Evolutionary conservation across 2,797 vertebrate genomes (phyloP).

Genomic region (Propithecus perrieri): DNA sequence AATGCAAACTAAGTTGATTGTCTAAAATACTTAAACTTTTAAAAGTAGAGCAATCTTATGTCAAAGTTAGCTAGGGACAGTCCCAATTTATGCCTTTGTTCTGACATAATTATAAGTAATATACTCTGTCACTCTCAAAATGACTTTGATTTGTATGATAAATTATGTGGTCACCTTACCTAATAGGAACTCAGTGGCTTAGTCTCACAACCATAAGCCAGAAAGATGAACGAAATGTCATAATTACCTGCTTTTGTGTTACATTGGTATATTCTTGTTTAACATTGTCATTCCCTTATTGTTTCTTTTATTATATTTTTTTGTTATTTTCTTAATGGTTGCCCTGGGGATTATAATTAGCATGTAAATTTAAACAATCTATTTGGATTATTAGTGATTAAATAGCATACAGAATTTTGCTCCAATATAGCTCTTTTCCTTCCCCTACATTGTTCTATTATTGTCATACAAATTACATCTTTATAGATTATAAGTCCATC

Average conservation of each 20-base stretch:
- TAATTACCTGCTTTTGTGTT: conserved; percentile 1
- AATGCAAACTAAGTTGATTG: not conserved
- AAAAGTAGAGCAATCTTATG: not conserved
- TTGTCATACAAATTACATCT: not conserved
- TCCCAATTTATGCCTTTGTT: not conserved
- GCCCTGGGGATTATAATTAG: not conserved
- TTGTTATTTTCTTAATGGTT: not conserved
- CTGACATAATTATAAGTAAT: not conserved
- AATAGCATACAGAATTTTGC: not conserved
- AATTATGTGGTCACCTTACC: not conserved
- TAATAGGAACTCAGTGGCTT: not conserved
- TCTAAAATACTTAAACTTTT: not conserved
- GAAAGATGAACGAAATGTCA: not conserved
- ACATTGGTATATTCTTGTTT: not conserved
- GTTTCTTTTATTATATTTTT: not conserved
- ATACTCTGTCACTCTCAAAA: not conserved
- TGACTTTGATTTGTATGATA: not conserved
- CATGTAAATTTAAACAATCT: not conserved
- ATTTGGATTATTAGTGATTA: not conserved
- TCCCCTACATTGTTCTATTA: not conserved
- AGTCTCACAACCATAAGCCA: not conserved
- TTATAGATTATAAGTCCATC: not conserved
- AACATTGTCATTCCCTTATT: not conserved
- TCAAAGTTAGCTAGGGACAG: not conserved
- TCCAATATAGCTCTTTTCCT: not conserved